Percentiles rank a stretch among this genome's conserved stretches.
Evolutionary conservation across 2,797 vertebrate species (phyloP).

Genomic region (Urophycis tenuis): DNA sequence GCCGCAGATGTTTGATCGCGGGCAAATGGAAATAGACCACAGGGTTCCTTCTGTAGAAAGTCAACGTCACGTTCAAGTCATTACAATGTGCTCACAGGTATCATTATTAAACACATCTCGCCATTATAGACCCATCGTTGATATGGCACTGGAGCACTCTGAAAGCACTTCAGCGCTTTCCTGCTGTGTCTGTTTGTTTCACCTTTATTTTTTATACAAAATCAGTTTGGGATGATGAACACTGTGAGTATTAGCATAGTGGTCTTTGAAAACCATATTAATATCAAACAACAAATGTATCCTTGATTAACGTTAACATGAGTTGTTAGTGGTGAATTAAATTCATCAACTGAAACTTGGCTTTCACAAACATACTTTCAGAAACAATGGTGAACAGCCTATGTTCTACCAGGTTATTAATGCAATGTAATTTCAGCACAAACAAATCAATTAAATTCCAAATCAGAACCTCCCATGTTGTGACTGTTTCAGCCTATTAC

Average conservation of each 20-base stretch:
- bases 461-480: too few relatives aligned
- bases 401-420: not conserved
- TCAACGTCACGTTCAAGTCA: too few relatives aligned
- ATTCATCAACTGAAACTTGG: not conserved
- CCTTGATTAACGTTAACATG: not conserved
- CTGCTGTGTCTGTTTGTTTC: not conserved
- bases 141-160: not conserved
- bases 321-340: not conserved
- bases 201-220: not conserved
- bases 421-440: not conserved
- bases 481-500: too few relatives aligned
- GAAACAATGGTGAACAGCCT: not conserved
- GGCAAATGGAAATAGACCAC: not conserved
- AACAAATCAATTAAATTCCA: not conserved
- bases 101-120: not conserved
- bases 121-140: not conserved
- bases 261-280: not conserved
- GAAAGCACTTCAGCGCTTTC: not conserved
- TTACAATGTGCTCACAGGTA: not conserved
- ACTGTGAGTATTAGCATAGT: not conserved
- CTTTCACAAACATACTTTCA: not conserved
- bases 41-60: not conserved
- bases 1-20: not conserved
- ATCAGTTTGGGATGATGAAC: not conserved
- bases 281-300: slow-evolving; percentile 1